These are phyloP conservation scores for Callyntrura guangdongensis DNA, from an alignment of 2,888 invertebrate genomes.

Conservation along the genomic window DNA sequence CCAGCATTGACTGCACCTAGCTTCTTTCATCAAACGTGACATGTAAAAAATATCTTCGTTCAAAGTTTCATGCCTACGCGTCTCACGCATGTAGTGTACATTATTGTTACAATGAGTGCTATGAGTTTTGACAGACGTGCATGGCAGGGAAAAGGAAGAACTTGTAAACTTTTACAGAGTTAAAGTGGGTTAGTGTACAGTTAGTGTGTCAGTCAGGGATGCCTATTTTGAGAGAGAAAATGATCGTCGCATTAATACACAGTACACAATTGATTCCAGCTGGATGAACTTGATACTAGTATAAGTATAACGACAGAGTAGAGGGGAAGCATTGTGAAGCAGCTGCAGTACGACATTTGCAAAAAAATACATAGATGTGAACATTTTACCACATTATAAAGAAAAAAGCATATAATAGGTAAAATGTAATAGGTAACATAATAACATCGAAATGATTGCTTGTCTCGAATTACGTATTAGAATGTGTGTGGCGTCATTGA, in stretches of 20 bases:
- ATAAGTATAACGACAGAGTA: background rate
- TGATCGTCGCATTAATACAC: background rate
- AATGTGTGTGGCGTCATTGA: slow-evolving; percentile 18
- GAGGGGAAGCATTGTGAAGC: background rate
- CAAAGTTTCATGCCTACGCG: background rate
- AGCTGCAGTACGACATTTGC: background rate
- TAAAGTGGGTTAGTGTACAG: slow-evolving; percentile 75
- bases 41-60: background rate
- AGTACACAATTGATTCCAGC: slow-evolving; percentile 74
- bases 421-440: background rate
- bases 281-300: slow-evolving; percentile 71
- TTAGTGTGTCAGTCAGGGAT: slow-evolving; percentile 66
- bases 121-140: background rate
- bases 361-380: background rate
- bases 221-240: slow-evolving; percentile 53
- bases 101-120: slow-evolving; percentile 13
- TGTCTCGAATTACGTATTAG: background rate
- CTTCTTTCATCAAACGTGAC: background rate
- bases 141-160: slow-evolving; percentile 1
- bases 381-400: slow-evolving; percentile 7
- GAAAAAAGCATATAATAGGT: background rate
- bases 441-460: background rate
- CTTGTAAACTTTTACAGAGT: background rate
- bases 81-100: slow-evolving; percentile 28
- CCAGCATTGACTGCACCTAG: background rate